Base-by-base conservation (phyloP, 1,140 invertebrate species). In the Psilanteris sp. region DNA sequence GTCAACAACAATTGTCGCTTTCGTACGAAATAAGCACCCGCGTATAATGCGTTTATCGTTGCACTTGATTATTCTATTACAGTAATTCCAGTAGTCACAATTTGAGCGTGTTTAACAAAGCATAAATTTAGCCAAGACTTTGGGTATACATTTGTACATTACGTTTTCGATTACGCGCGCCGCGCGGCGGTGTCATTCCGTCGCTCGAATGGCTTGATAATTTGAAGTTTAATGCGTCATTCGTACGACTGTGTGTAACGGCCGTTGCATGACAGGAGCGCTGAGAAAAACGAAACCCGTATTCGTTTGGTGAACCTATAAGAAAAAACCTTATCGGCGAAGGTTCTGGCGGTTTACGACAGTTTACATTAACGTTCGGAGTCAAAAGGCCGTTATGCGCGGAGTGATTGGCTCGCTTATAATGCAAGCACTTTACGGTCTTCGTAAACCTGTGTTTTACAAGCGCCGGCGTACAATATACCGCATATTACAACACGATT, bases 391-490 rank as follows among this genome's bases (percentile, higher is more conserved):
- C 43, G 39, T 66, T 44, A 44, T 44, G 37, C 37, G 48, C 11
- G 24, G 37, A 67, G 48, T 55, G 24, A 55, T 67, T 55, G 50
- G 24, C 37, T 66, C 37, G 44, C 46, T 68, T 37, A 50, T 31
- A 68, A 39, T 55, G 52, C 57, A 67, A 55, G 50, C 62, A 32
- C 62, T 67, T 67, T 67, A 57, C 31, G 37, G 50, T 46, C 41
- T 67, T 57, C 50, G 50, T 57, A 57, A 67, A 67, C 43, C 62
- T 39, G 41, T 67, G 62, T 66, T 66, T 67, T 57, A 67, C 62
- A 57, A 48, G 62, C 41, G 46, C 27, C 10, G n/a, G 1, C 15
- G 4, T 67, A 39, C 39, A 29, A 37, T 31, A 37, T 26, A 48
- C 18, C 11, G 22, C 11, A 27, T 10, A 39, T 48, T 46, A 44